A percentile compares a stretch with the other conserved stretches of the same genome.
Evolutionary conservation across 2,113 vertebrate genomes (phyloP).

Genomic region (Hirundichthys speculiger): DNA sequence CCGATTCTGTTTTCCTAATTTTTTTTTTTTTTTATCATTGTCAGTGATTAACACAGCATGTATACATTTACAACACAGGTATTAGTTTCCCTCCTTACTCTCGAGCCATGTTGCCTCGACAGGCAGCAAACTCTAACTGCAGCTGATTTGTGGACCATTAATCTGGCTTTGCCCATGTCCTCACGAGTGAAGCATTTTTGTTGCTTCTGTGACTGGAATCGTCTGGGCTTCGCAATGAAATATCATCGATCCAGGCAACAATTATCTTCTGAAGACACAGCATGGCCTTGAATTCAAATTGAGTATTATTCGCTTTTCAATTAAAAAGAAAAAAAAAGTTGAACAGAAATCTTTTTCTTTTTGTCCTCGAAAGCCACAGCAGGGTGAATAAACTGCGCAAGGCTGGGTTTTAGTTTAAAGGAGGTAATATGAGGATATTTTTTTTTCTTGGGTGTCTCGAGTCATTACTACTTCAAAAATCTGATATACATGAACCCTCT

Average conservation of each 20-base stretch:
- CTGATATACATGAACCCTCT: too few relatives aligned
- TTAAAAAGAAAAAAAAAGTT: conserved; percentile 19
- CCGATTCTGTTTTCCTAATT: too few relatives aligned
- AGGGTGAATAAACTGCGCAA: too few relatives aligned
- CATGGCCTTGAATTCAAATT: conserved; percentile 32
- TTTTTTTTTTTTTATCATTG: too few relatives aligned
- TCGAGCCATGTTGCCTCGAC: rapidly evolving
- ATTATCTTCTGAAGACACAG: conserved; percentile 26
- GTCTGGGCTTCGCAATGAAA: conserved; percentile 7
- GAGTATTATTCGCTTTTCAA: conserved; percentile 29
- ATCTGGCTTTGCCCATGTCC: conserved; percentile 23
- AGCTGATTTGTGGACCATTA: conserved; percentile 17
- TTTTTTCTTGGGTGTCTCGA: too few relatives aligned
- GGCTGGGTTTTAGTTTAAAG: too few relatives aligned
- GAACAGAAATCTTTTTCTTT: not conserved
- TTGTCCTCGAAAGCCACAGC: not conserved
- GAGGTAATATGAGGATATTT: too few relatives aligned
- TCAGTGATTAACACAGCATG: too few relatives aligned
- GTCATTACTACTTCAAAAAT: too few relatives aligned
- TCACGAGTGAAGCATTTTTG: conserved; percentile 16
- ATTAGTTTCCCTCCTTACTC: not conserved
- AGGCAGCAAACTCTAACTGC: conserved; percentile 8
- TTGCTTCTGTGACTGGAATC: conserved; percentile 18
- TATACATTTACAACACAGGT: too few relatives aligned
- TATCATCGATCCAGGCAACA: conserved; percentile 39